Conservation (phyloP, 2,888 invertebrate genomes). For the Ptilodon capucinus region DNA sequence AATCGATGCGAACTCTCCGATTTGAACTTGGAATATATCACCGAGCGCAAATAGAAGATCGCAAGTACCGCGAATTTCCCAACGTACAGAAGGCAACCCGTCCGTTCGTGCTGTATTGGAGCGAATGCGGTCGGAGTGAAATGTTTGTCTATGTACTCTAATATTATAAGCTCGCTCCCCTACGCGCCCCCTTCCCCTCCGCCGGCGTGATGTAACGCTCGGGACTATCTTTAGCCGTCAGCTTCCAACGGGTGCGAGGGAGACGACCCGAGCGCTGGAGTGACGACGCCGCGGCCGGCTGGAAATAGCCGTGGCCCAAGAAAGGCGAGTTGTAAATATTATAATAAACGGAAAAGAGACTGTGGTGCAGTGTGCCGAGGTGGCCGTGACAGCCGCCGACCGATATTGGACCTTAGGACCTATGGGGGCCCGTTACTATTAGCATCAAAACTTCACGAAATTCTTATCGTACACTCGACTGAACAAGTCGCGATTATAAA, state of each 20-base stretch:
- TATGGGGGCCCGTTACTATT: conserved; percentile 40
- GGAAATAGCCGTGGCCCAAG: conserved; percentile 84
- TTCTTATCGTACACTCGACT: conserved; percentile 29
- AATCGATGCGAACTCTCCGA: conserved; percentile 1
- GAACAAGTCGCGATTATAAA: conserved; percentile 34
- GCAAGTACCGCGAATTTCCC: conserved; percentile 27
- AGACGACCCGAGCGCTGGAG: conserved; percentile 65
- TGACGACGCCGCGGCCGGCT: conserved; percentile 62
- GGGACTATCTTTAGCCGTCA: conserved; percentile 72
- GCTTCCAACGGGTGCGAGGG: conserved; percentile 55
- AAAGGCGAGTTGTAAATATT: conserved; percentile 84
- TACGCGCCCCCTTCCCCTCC: conserved; percentile 75
- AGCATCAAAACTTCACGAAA: conserved; percentile 14
- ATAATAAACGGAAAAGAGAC: conserved; percentile 79
- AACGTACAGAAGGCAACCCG: conserved; percentile 69
- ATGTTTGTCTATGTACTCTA: conserved; percentile 80
- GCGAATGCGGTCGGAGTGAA: conserved; percentile 77
- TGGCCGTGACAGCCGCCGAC: conserved; percentile 60
- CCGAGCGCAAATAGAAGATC: conserved; percentile 40
- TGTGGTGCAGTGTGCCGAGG: conserved; percentile 82
- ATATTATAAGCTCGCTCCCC: conserved; percentile 80
- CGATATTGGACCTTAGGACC: conserved; percentile 52
- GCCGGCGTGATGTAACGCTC: conserved; percentile 77
- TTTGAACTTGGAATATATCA: conserved; percentile 14
- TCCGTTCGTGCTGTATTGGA: conserved; percentile 63